A percentile compares a stretch with the other conserved stretches of the same genome.
Evolutionary conservation across 2,797 vertebrate genomes (phyloP).

Genomic region (Poeciliopsis paucimaculata): DNA sequence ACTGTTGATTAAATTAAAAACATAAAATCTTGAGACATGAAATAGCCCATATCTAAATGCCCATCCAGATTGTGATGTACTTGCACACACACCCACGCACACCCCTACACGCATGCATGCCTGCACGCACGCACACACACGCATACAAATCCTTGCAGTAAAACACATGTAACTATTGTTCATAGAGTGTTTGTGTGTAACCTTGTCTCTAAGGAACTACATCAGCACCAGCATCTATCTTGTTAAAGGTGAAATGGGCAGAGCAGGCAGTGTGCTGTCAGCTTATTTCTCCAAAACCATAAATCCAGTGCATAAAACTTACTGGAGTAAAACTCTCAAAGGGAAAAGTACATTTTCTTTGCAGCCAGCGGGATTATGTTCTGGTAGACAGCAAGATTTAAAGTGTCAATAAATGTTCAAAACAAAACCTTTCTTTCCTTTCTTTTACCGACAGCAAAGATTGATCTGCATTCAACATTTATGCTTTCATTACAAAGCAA

Average conservation of each 20-base stretch:
- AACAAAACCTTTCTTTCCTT: conserved; percentile 56
- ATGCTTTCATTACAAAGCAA: conserved; percentile 47
- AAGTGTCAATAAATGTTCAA: conserved; percentile 75
- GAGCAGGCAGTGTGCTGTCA: conserved; percentile 68
- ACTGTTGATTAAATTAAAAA: conserved; percentile 62
- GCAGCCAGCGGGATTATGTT: conserved; percentile 69
- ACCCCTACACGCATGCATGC: not conserved
- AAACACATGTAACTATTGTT: conserved; percentile 30
- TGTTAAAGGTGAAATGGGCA: conserved; percentile 75
- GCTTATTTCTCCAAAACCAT: conserved; percentile 76
- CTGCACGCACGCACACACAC: not conserved
- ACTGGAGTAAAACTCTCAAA: conserved; percentile 70
- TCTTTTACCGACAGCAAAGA: conserved; percentile 51
- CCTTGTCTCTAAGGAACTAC: conserved; percentile 65
- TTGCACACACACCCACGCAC: not conserved
- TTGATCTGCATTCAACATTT: conserved; percentile 57
- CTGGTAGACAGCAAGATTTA: conserved; percentile 70
- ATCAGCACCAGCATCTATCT: conserved; percentile 72
- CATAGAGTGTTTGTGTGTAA: conserved; percentile 42
- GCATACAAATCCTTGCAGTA: not conserved
- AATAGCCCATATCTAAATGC: conserved; percentile 18
- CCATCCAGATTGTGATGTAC: conserved; percentile 20
- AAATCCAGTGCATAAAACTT: conserved; percentile 77
- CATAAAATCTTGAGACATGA: conserved; percentile 19
- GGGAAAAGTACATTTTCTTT: conserved; percentile 71